Percentiles rank a stretch among this genome's conserved stretches.
Evolutionary conservation across 2,888 invertebrate species (phyloP).

Genomic region (Perizoma affinitatum): DNA sequence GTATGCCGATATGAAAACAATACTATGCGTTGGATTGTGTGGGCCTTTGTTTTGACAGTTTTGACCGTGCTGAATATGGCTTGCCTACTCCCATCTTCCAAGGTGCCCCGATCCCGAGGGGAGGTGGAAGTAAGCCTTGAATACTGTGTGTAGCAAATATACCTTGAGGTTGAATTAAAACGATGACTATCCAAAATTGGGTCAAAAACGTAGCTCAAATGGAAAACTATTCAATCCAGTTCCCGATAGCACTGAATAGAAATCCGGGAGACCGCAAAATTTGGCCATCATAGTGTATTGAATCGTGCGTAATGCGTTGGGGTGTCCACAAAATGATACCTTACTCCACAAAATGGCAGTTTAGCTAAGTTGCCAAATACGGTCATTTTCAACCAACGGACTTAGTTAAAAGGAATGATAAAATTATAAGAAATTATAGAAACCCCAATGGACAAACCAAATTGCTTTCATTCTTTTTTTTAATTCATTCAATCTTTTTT

Average conservation of each 20-base stretch:
- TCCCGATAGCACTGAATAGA: conserved; percentile 66
- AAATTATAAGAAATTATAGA: not conserved
- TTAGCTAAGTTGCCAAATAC: not conserved
- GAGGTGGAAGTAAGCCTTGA: no score
- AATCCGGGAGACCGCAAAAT: conserved; percentile 75
- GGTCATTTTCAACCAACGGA: not conserved
- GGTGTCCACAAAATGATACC: conserved; percentile 26
- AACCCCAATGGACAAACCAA: no score
- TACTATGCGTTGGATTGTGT: no score
- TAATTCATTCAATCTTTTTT: no score
- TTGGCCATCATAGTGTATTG: conserved; percentile 69
- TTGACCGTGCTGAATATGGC: no score
- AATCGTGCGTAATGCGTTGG: conserved; percentile 62
- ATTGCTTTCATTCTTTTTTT: no score
- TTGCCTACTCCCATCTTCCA: no score
- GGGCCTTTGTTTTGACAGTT: no score
- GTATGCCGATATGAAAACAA: no score
- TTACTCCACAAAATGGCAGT: conserved; percentile 3
- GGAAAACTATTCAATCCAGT: conserved; percentile 61
- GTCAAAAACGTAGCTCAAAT: conserved; percentile 55
- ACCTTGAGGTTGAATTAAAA: no score
- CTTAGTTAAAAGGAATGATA: not conserved
- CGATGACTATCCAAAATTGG: conserved; percentile 57
- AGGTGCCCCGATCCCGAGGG: no score
- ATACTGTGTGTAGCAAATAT: no score